Percentiles rank a stretch among this genome's conserved stretches.
These are phyloP conservation scores for Actinia tenebrosa DNA, from an alignment of 64 coral and sea anemone genomes.

Conservation along the genomic window DNA sequence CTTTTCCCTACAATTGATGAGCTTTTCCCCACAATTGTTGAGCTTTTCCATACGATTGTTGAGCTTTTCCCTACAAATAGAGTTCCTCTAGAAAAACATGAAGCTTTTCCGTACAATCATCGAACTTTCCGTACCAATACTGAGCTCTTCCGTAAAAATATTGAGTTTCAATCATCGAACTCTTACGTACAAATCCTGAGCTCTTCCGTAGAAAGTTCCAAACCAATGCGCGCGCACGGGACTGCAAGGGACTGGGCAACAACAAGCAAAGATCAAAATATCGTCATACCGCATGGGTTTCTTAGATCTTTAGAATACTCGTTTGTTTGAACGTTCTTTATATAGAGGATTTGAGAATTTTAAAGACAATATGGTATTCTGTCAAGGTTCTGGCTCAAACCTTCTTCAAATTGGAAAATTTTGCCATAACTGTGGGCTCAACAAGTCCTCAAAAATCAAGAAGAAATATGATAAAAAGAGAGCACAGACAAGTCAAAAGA, in stretches of 20 bases:
- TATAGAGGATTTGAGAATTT: neutral
- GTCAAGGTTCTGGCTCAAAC: neutral
- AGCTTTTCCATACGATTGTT: no score
- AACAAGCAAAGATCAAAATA: neutral
- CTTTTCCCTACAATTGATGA: no score
- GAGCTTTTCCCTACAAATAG: no score
- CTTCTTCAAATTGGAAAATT: neutral
- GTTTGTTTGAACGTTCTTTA: neutral
- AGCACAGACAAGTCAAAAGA: slow-evolving; percentile 5
- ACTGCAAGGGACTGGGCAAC: neutral
- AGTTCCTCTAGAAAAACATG: no score
- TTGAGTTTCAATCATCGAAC: neutral
- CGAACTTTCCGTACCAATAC: no score
- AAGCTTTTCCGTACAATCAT: no score
- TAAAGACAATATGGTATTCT: neutral
- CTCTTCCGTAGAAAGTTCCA: slow-evolving; percentile 4
- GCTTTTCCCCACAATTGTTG: no score
- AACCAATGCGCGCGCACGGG: neutral
- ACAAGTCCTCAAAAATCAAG: slow-evolving; percentile 5
- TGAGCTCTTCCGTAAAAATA: neutral
- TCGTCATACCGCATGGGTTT: neutral
- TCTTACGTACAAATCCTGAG: neutral
- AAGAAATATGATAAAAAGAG: slow-evolving; percentile 10
- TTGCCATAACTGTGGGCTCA: neutral
- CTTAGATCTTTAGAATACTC: neutral